Evolutionary conservation across 2,113 vertebrate genomes (phyloP).

Genomic region (Alethe castanea): DNA sequence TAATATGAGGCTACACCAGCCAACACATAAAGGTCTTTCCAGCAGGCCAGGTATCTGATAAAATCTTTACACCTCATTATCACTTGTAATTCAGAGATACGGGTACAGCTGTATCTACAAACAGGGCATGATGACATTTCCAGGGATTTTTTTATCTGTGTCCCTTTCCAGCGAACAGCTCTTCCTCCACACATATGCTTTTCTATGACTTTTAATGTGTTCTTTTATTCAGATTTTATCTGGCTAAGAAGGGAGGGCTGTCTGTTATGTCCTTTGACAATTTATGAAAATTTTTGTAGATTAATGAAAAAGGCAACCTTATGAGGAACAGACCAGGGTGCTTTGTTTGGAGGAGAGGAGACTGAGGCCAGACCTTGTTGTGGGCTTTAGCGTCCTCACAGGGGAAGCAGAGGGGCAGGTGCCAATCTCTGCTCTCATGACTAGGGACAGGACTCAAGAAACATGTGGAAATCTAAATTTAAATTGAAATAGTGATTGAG

Average conservation of each 20-base stretch:
- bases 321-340: neutral
- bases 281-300: neutral
- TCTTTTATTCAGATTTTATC: neutral
- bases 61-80: conserved; percentile 77
- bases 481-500: neutral
- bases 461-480: neutral
- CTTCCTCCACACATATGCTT: neutral
- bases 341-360: neutral
- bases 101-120: conserved; percentile 57
- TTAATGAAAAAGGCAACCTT: neutral
- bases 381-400: neutral
- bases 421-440: neutral
- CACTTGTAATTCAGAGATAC: conserved; percentile 59
- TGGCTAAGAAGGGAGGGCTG: neutral
- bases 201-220: neutral
- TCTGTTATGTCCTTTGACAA: neutral
- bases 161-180: neutral
- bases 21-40: conserved; percentile 62
- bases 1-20: conserved; percentile 34
- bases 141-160: conserved; percentile 57
- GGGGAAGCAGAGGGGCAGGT: neutral
- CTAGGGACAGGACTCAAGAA: neutral
- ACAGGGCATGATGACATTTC: conserved; percentile 29
- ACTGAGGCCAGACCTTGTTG: neutral
- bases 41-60: conserved; percentile 68